Evolutionary conservation across 2,797 vertebrate species (phyloP), one percentile per base, ranked within the genome.

Genomic region (Carcharodon carcharias): DNA sequence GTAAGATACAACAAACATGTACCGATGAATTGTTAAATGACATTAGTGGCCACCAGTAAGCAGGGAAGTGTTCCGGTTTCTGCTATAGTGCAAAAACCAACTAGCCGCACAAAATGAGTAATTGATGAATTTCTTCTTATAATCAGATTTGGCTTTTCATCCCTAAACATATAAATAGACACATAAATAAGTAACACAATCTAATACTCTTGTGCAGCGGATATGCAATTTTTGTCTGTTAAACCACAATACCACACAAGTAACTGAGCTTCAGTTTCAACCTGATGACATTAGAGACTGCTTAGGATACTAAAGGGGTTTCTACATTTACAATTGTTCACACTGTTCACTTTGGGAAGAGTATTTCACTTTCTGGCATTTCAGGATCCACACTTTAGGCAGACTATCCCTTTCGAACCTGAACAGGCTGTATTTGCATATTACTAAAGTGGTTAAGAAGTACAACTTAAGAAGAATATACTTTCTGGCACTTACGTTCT

Each of bases 161-260:
- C 77, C 5, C 69, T 21, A 35, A 4, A n/a, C 16, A 77, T 11
- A 54, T 56, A 50, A 95, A 69, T 71, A 31, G 45, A 73, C 45
- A 50, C 11, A 63, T 92, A 58, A 61, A n/a, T 69, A 50, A 18
- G 14, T 40, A 95, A 26, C 28, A 54, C 69, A 93, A 40, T 11
- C 45, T 56, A 95, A 56, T 7, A 14, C 0, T 95, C 67, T 73
- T 56, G 91, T 21, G 26, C 28, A 95, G 54, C 94, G 94, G 94
- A 95, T 35, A 9, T 95, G 26, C 16, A 35, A 73, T 56, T 95
- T 95, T 58, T 77, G 89, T 35, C 94, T 73, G 94, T 95, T 71
- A 56, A 95, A 77, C 94, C 94, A 95, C 94, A 14, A 18, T 14
- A 95, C 94, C 94, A 95, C 50, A 77, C 21, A 21, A 77, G 45